Evolutionary conservation across 2,888 invertebrate genomes (phyloP), one percentile per base, ranked within the genome.

Genomic region (Tachystola acroxantha): DNA sequence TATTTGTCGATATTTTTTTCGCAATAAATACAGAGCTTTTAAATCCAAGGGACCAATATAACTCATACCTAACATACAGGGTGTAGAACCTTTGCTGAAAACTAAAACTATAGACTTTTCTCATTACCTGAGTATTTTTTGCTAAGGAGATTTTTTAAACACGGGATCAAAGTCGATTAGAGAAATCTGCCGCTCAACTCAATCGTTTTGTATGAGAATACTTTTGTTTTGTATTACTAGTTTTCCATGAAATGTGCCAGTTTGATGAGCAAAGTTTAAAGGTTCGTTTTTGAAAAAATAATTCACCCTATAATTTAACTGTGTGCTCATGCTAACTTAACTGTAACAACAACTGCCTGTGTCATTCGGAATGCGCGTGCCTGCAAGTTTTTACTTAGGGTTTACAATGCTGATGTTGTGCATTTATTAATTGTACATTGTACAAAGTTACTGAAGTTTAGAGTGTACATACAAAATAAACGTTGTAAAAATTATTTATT

Each of bases 371-470:
- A 25, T 39, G 52, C 53, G 66, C 66, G 70, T 72, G 73, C 64
- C 69, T 74, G 68, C 59, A 63, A 64, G 50, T 64, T 55, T 62
- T 62, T 62, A 49, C 52, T 55, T 49, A 60, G 53, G 59, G 67
- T 66, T 79, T 84, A 74, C 79, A 77, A 82, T 84, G 84, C 84
- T 84, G 84, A 82, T 79, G 81, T 85, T 85, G 85, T 86, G 86
- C 86, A 85, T 86, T 85, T 86, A 85, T 77, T 81, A 79, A 80
- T 82, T 81, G 82, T 82, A 82, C 80, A 77, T 70, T 79, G 74
- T 79, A 75, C 79, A 79, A 79, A 71, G 59, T 64, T 71, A 63
- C 60, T 54, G 61, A 76, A 69, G 71, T 67, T 72, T 69, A 64
- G 53, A 77, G 77, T 86, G 81, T 85, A 82, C 78, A 82, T 79